Evolutionary conservation across 2,797 vertebrate species (phyloP), one percentile per base, ranked within the genome.

Genomic region (Uromys caudimaculatus): DNA sequence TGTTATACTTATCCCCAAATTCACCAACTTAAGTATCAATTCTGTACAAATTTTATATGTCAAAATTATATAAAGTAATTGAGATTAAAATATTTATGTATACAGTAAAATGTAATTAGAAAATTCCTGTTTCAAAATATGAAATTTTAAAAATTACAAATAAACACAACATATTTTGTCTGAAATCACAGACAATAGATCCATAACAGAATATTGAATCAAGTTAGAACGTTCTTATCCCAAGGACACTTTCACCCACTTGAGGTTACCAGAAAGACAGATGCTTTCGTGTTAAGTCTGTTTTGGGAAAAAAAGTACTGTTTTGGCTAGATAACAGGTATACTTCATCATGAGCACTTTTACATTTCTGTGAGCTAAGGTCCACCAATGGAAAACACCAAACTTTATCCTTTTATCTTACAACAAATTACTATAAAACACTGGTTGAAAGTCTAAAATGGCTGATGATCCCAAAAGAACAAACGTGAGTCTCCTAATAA

Each of bases 301-400:
- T 64, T 29, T 29, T 64, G 1, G 41, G 41, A 69, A 87, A 78
- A 38, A 94, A 21, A 87, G 79, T 32, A 90, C 17, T 93, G 67
- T 52, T 85, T 50, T 32, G 35, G 62, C 64, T 93, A 32, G 58
- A 90, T 85, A 64, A 94, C 19, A 94, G 16, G 17, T 84, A 92
- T 79, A 27, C 35, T 41, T 64, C 38, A 90, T 87, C 6, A 90
- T 64, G 54, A 52, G 60, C 11, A 93, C 78, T 92, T 73, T 96
- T 92, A 84, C 1, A 84, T 76, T 95, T 92, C 52, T 83, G 86
- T 87, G 71, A 97, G 89, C 73, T 81, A 93, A 94, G 93, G 17
- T 44, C 4, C 9, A 89, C 4, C 38, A 76, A 44, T 81, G 21
- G 38, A 47, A 60, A 73, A 77, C 32, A 73, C 64, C 38, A 24